A percentile compares a stretch with the other conserved stretches of the same genome.
Evolutionary conservation across 53 echinoderm and acorn worm genomes (phyloP).

Genomic region (Temnopleurus reevesii): DNA sequence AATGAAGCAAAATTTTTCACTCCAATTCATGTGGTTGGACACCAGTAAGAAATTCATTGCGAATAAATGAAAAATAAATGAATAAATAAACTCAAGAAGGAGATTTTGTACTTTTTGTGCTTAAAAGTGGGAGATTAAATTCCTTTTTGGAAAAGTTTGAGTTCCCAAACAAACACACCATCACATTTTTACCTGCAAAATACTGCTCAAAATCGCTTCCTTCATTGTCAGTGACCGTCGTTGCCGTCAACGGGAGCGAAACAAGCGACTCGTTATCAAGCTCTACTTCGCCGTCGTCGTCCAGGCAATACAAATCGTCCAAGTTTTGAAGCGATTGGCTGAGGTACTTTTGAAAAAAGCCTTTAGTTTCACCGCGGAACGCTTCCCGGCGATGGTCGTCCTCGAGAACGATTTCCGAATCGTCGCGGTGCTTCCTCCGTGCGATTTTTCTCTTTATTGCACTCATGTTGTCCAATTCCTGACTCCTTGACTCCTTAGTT

Average conservation of each 20-base stretch:
- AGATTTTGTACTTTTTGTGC: too few relatives aligned
- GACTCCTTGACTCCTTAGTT: too few relatives aligned
- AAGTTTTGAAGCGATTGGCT: conserved; percentile 46
- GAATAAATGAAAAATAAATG: too few relatives aligned
- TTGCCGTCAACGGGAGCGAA: conserved; percentile 43
- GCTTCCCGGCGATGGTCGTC: neutral
- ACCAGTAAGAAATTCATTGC: too few relatives aligned
- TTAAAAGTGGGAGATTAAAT: too few relatives aligned
- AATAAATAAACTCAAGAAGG: too few relatives aligned
- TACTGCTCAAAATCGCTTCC: conserved; percentile 11
- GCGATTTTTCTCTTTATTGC: conserved; percentile 45
- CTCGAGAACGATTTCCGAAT: neutral
- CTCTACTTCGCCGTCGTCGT: conserved; percentile 50
- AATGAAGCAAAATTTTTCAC: too few relatives aligned
- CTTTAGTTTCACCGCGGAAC: neutral
- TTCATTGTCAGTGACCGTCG: conserved; percentile 33
- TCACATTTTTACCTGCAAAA: conserved; percentile 9
- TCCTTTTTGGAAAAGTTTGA: too few relatives aligned
- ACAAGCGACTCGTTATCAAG: conserved; percentile 4
- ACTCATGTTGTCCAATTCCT: conserved; percentile 34
- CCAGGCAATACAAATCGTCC: conserved; percentile 25
- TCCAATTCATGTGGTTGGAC: too few relatives aligned
- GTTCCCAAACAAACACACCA: neutral
- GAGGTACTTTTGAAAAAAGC: conserved; percentile 50
- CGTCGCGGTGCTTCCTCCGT: conserved; percentile 29